Conservation (phyloP, 2,888 invertebrate species). For the Lasius platythorax region DNA sequence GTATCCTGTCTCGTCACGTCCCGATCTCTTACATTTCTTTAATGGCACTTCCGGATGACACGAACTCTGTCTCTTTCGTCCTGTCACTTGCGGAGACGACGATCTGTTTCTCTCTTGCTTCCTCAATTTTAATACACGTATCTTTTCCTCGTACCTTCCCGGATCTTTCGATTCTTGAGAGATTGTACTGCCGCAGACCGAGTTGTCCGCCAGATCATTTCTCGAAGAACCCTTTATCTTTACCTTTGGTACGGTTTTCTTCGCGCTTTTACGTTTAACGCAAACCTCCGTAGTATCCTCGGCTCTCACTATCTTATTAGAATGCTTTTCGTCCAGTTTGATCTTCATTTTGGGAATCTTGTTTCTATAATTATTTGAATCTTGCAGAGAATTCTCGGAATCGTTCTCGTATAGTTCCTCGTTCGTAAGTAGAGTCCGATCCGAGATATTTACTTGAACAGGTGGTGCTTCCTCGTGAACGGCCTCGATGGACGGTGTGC, state of each 20-base stretch:
- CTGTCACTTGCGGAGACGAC: constrained; percentile 55
- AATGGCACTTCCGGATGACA: constrained; percentile 54
- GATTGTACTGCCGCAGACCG: neutral
- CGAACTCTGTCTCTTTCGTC: constrained; percentile 59
- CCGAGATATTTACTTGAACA: neutral
- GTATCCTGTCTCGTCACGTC: constrained; percentile 59
- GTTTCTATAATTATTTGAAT: constrained; percentile 49
- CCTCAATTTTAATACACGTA: constrained; percentile 76
- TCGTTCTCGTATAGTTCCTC: constrained; percentile 62
- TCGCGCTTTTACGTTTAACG: constrained; percentile 60
- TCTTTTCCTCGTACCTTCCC: constrained; percentile 53
- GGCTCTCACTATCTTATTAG: constrained; percentile 42
- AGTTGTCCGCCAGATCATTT: neutral
- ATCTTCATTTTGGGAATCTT: constrained; percentile 78
- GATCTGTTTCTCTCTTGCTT: constrained; percentile 69
- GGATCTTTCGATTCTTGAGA: neutral
- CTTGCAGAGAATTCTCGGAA: constrained; percentile 55
- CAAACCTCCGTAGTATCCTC: constrained; percentile 49
- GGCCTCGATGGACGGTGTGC: constrained; percentile 81
- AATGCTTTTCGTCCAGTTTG: constrained; percentile 72
- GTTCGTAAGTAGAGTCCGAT: constrained; percentile 41
- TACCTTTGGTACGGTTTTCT: constrained; percentile 79
- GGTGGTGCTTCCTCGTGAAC: constrained; percentile 51
- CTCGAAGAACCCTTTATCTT: constrained; percentile 74
- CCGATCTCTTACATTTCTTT: constrained; percentile 59